A percentile compares a stretch with the other conserved stretches of the same genome.
These are phyloP conservation scores for Hyppa rectilinea DNA, from an alignment of 2,888 invertebrate species.

Conservation along the genomic window DNA sequence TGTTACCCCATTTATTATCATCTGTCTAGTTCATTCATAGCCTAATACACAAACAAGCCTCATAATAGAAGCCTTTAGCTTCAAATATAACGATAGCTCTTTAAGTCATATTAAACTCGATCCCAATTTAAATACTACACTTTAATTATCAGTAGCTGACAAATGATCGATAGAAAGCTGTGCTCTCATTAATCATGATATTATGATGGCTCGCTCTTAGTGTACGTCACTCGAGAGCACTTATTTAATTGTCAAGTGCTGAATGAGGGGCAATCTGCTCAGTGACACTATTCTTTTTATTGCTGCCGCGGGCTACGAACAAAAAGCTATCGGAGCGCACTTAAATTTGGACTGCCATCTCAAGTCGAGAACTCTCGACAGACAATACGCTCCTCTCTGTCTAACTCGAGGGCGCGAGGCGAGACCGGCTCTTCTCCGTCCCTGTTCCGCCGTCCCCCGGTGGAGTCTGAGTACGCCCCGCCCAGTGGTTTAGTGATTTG, in stretches of 20 bases:
- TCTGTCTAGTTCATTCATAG: constrained; percentile 48
- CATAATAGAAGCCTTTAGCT: constrained; percentile 47
- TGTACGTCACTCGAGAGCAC: constrained; percentile 85
- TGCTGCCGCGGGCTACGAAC: constrained; percentile 84
- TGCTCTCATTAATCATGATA: constrained; percentile 85
- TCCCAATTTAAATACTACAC: constrained; percentile 80
- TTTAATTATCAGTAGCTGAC: constrained; percentile 88
- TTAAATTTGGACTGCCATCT: constrained; percentile 86
- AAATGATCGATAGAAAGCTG: constrained; percentile 86
- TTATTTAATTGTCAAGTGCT: constrained; percentile 90
- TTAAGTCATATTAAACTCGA: constrained; percentile 71
- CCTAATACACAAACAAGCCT: constrained; percentile 38
- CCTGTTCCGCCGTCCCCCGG: constrained; percentile 85
- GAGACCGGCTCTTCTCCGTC: constrained; percentile 79
- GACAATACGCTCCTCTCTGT: constrained; percentile 83
- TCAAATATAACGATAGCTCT: constrained; percentile 64
- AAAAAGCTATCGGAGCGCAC: constrained; percentile 87
- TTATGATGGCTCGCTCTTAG: constrained; percentile 85
- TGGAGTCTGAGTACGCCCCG: constrained; percentile 89
- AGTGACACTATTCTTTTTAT: constrained; percentile 89
- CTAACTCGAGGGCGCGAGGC: constrained; percentile 70
- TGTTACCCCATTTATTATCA: constrained; percentile 64
- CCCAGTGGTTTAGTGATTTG: constrained; percentile 91
- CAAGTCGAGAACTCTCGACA: constrained; percentile 78
- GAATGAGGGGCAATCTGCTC: constrained; percentile 89